Evolutionary conservation across 2,797 vertebrate genomes (phyloP), one percentile per base, ranked within the genome.

Genomic region (Neostethus bicornis): DNA sequence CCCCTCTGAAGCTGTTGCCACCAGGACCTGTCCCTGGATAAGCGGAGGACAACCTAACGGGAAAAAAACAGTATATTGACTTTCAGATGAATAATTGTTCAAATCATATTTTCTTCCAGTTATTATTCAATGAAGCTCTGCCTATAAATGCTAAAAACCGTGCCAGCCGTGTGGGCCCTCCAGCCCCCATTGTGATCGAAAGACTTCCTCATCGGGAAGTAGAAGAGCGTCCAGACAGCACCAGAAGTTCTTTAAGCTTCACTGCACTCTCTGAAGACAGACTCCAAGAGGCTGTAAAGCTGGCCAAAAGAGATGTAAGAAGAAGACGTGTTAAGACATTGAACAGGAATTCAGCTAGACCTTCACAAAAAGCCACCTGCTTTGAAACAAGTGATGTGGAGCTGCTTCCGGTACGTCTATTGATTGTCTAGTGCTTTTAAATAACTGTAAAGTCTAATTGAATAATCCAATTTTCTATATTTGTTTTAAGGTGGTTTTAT

Each of bases 261-360:
- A 95, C 94, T 0, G 69, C 89, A 2, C 57, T 99, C 9, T 98
- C 97, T 2, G 94, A 98, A 81, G 95, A 99, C 56, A 93, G 85
- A 47, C 88, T 99, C 39, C 91, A 85, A 66, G 74, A 88, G 31
- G 97, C 97, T 0, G 59, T 97, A 49, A 90, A 90, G 37, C 77
- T 97, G 42, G 97, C 96, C 51, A 95, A 89, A 82, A 91, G 93
- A 76, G 96, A 99, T 64, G 34, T 99, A 41, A 93, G 85, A 55
- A 87, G 87, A 56, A 91, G 87, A 29, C 92, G 61, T 0, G 73
- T 75, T 10, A 71, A 87, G 50, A 76, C 83, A 1, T 20, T 75
- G 13, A 68, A 17, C 28, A 74, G 66, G 47, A 65, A 71, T 2
- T 68, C 66, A 1, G 5, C 32, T 3, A 80, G 58, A 66, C 45